Evolutionary conservation across 2,888 invertebrate species (phyloP), one percentile per base, ranked within the genome.

Genomic region (Polietes domitor): DNA sequence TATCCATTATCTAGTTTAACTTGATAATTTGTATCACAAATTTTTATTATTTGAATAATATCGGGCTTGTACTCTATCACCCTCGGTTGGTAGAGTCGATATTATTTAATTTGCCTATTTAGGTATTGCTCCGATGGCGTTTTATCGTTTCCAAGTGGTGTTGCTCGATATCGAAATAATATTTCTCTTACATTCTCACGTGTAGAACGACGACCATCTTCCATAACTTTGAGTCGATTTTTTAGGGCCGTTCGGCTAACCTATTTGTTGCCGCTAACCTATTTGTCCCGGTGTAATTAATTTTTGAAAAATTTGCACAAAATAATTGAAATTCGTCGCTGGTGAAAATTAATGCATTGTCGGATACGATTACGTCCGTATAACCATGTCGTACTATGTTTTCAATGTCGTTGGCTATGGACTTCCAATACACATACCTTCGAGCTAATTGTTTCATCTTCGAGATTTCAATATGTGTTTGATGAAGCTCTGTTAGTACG

Each of bases 171-270:
- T 2, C 71, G 47, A 58, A 75, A 75, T 17, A 83, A 21, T 28
- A 83, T 79, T 28, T 80, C 73, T 43, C 68, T 47, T 24, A 77
- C 55, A 15, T 77, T 80, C 15, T 80, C 50, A 6, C 32, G 21
- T 10, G 81, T 72, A 15, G 75, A 94, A 93, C 94, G 94, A 88
- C 37, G 19, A 15, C 84, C 76, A 17, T 73, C n/a, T 21, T 0
- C 3, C 82, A 85, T 80, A 9, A 80, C 63, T 32, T 61, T 72
- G 4, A 78, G 32, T 15, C 63, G 41, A n/a, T 55, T 63, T 80
- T 84, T 84, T 17, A 82, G n/a, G 0, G 84, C 80, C 79, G 65
- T 70, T 85, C 80, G 9, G 80, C 85, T 24, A 85, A n/a, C 0
- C 78, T 72, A 43, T 83, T 83, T 2, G 83, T 83, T 9, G 76